These are phyloP conservation scores for Eidolon helvum DNA, from an alignment of 2,113 vertebrate genomes.

Conservation along the genomic window DNA sequence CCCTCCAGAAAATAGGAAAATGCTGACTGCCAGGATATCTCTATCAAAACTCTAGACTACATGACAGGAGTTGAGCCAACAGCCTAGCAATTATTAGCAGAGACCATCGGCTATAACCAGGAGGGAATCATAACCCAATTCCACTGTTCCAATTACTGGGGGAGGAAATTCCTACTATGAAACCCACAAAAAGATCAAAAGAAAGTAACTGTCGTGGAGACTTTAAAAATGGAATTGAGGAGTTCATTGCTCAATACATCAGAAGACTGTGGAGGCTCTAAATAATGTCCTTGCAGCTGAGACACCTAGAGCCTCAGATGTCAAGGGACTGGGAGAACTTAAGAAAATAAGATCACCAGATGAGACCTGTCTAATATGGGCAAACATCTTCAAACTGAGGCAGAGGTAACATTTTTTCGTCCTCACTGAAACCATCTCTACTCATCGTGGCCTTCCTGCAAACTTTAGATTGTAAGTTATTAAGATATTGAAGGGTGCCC, in stretches of 20 bases:
- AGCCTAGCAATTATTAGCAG: background rate
- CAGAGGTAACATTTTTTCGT: background rate
- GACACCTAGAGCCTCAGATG: background rate
- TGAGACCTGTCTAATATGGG: background rate
- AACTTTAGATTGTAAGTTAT: background rate
- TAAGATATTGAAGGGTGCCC: background rate
- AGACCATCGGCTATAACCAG: background rate
- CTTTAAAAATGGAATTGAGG: background rate
- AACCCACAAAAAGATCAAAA: background rate
- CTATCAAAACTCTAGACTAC: background rate
- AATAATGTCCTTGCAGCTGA: background rate
- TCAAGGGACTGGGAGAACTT: background rate
- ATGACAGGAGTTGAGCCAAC: background rate
- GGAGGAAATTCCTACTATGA: background rate
- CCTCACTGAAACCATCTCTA: background rate
- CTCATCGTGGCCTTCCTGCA: background rate
- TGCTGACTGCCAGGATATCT: background rate
- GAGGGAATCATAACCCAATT: background rate
- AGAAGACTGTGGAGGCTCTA: background rate
- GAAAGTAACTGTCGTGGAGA: background rate
- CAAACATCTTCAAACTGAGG: background rate
- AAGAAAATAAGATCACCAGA: background rate
- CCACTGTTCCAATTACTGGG: background rate
- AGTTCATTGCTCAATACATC: background rate
- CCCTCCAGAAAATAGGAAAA: slow-evolving; percentile 30